These are phyloP conservation scores for Odocoileus virginianus DNA, from an alignment of 2,113 vertebrate species.

Conservation along the genomic window DNA sequence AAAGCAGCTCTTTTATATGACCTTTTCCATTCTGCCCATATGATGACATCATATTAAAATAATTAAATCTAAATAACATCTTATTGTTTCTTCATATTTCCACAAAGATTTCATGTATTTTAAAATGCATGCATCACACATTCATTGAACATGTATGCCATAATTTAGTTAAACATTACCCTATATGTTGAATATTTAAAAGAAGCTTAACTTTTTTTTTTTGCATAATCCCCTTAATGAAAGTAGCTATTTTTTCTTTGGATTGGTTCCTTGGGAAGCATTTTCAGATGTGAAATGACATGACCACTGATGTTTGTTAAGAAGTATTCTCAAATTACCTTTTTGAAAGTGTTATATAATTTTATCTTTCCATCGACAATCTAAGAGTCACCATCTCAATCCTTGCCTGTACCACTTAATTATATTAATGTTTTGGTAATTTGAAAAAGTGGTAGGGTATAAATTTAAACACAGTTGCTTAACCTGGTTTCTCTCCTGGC, in stretches of 20 bases:
- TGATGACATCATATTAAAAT: neutral
- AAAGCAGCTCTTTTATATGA: neutral
- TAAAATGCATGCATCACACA: neutral
- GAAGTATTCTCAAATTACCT: neutral
- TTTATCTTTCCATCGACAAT: neutral
- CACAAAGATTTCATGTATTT: constrained; percentile 12
- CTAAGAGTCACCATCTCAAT: neutral
- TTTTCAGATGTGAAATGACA: constrained; percentile 11
- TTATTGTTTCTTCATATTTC: neutral
- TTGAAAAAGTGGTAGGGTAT: neutral
- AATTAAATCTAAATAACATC: neutral
- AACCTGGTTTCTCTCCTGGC: neutral
- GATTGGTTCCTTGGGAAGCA: neutral
- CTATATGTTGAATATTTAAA: neutral
- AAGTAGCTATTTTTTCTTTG: neutral
- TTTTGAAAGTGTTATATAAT: neutral
- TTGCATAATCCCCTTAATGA: neutral
- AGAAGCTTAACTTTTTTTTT: neutral
- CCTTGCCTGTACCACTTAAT: neutral
- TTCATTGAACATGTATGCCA: neutral
- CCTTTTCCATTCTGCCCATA: neutral
- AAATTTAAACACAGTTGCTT: neutral
- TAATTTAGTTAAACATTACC: neutral
- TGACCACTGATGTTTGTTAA: neutral
- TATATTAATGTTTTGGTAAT: constrained; percentile 5